Evolutionary conservation across 2,888 invertebrate species (phyloP).

Genomic region (Maniola hyperantus): DNA sequence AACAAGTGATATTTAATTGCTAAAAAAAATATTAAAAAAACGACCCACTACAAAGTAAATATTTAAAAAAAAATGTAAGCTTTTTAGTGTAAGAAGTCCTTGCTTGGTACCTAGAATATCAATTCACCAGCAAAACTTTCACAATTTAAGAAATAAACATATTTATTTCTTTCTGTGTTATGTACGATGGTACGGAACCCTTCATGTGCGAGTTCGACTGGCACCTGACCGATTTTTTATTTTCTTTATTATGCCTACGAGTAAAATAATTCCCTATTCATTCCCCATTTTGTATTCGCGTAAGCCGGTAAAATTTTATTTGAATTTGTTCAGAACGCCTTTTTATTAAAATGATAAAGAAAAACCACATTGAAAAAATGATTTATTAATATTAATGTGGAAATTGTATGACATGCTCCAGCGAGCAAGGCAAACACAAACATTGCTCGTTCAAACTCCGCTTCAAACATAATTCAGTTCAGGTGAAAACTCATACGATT

Average conservation of each 20-base stretch:
- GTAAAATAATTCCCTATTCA: constrained; percentile 1
- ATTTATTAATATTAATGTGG: neutral
- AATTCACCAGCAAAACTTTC: no score
- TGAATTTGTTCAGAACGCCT: neutral
- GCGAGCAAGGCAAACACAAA: neutral
- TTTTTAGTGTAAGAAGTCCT: no score
- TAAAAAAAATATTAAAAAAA: no score
- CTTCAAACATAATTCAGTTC: constrained; percentile 4
- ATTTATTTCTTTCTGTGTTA: no score
- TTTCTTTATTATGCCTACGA: neutral
- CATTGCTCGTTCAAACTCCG: neutral
- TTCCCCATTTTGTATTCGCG: neutral
- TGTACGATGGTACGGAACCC: no score
- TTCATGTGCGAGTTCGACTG: no score
- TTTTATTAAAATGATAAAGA: neutral
- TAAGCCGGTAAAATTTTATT: neutral
- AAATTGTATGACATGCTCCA: neutral
- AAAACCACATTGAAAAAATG: neutral
- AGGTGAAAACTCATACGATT: neutral
- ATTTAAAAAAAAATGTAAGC: no score
- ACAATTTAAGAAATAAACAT: no score
- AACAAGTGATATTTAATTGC: no score
- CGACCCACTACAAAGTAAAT: no score
- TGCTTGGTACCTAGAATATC: no score
- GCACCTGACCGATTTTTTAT: no score